These are phyloP conservation scores for Petrocephalus sullivani DNA, from an alignment of 2,797 vertebrate genomes.

Conservation along the genomic window DNA sequence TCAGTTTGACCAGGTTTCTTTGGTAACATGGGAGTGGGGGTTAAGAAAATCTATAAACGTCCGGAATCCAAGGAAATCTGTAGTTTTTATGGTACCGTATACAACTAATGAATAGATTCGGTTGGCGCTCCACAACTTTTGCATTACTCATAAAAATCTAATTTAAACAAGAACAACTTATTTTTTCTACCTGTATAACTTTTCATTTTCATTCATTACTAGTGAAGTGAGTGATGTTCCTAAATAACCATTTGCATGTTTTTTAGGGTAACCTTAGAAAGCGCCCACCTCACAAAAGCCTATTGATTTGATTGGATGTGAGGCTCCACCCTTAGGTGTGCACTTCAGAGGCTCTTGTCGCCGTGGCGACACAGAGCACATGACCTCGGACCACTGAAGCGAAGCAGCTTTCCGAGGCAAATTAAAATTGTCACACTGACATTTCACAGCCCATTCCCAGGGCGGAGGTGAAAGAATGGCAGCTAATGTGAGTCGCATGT, in stretches of 20 bases:
- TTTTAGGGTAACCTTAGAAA: background rate
- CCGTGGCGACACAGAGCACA: background rate
- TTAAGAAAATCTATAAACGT: background rate
- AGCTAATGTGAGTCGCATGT: constrained; percentile 33
- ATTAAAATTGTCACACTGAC: constrained; percentile 32
- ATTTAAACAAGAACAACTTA: background rate
- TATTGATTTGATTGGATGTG: background rate
- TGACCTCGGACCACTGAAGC: constrained; percentile 25
- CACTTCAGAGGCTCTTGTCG: background rate
- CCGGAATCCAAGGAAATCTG: background rate
- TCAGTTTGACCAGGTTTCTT: background rate
- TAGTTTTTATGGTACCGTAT: background rate
- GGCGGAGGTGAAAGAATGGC: constrained; percentile 24
- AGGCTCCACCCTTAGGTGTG: background rate
- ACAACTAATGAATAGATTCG: background rate
- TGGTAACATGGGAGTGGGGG: background rate
- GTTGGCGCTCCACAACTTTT: background rate
- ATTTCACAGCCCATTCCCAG: constrained; percentile 32
- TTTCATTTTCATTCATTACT: background rate
- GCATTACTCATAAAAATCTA: background rate
- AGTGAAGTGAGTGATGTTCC: background rate
- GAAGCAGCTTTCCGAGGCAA: constrained; percentile 31
- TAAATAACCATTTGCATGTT: background rate
- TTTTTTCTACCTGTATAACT: background rate
- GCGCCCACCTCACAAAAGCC: background rate